Conservation (phyloP, 1,140 invertebrate species). For the Drosophila pruinosa region DNA sequence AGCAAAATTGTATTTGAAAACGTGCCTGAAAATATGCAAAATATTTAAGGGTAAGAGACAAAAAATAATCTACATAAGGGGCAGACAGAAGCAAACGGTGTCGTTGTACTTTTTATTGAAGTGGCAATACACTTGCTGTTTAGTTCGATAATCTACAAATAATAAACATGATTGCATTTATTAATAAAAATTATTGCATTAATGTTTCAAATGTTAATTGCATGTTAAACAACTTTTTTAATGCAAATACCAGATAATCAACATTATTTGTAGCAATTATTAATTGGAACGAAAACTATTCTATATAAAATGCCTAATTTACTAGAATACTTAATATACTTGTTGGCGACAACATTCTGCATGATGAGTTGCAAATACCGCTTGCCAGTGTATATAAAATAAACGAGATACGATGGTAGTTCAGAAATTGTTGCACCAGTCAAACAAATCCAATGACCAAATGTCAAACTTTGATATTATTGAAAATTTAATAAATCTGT, state of each 20-base stretch:
- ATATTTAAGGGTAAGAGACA: constrained; percentile 41
- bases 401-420: neutral
- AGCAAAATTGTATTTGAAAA: constrained; percentile 26
- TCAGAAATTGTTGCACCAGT: neutral
- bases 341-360: too few species aligned
- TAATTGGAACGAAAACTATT: too few species aligned
- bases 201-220: too few species aligned
- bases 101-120: neutral
- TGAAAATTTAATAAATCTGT: constrained; percentile 56
- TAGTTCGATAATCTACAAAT: neutral
- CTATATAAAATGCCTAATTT: too few species aligned
- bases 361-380: too few species aligned
- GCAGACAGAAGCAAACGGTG: neutral
- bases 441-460: constrained; percentile 27
- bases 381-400: too few species aligned
- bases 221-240: too few species aligned
- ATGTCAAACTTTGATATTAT: constrained; percentile 20
- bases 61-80: constrained; percentile 1
- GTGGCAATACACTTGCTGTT: neutral
- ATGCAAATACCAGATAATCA: too few species aligned
- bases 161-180: neutral
- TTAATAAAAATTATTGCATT: neutral
- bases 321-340: too few species aligned
- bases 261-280: too few species aligned
- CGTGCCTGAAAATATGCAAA: constrained; percentile 28